A percentile compares a stretch with the other conserved stretches of the same genome.
These are phyloP conservation scores for Empidonax traillii DNA, from an alignment of 2,113 vertebrate species.

Conservation along the genomic window DNA sequence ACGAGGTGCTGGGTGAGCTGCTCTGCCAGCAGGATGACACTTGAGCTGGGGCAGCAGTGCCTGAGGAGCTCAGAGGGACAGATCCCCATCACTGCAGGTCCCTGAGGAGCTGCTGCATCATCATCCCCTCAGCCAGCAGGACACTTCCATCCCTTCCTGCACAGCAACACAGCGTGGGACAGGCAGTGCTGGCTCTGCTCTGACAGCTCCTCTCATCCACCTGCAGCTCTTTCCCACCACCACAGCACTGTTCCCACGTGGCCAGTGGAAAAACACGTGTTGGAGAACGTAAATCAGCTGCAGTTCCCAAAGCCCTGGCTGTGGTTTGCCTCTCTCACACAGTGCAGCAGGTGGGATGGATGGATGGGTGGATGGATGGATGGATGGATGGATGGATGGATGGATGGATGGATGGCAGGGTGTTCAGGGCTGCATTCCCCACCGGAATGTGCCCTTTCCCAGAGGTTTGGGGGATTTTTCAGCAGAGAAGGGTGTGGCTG, in stretches of 20 bases:
- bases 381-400: background rate
- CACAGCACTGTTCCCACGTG: background rate
- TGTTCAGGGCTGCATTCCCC: background rate
- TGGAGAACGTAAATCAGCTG: background rate
- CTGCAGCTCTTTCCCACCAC: background rate
- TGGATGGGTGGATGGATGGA: background rate
- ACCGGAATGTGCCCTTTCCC: background rate
- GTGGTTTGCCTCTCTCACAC: background rate
- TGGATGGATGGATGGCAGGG: background rate
- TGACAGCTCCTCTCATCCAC: background rate
- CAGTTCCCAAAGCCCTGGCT: background rate
- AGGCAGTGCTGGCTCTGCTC: background rate
- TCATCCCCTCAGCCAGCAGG: no score
- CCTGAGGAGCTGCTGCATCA: no score
- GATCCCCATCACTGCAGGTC: no score
- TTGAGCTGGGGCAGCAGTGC: no score
- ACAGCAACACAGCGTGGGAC: fast-evolving
- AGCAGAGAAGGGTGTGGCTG: background rate
- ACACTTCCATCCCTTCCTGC: background rate
- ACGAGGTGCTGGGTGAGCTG: no score
- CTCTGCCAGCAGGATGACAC: no score
- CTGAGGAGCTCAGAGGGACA: no score
- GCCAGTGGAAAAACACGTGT: background rate
- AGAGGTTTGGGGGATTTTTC: background rate
- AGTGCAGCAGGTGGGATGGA: background rate